Base-by-base conservation (phyloP, 2,113 vertebrate genomes). In the Barnardius zonarius region DNA sequence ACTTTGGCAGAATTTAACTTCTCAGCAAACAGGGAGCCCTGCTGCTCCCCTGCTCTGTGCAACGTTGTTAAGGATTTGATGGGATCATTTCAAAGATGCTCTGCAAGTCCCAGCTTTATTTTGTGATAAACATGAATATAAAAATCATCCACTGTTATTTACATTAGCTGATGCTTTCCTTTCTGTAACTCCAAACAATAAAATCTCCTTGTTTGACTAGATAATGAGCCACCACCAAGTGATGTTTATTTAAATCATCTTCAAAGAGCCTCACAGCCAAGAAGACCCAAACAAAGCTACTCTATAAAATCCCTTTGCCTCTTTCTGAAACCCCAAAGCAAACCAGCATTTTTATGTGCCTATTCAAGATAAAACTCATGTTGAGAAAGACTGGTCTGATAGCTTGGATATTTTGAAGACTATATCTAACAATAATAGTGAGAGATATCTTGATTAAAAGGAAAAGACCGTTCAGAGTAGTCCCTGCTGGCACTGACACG, bases 301-400 rank as follows among this genome's bases (percentile, higher is more conserved):
- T 90, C 79, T 18, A 9, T 12, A 54, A 64, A 85, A 39, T 80
- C 61, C 12, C 8, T 68, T 82, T 90, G 87, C 51, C 67, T 88
- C 83, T 92, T 96, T 94, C 95, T 74, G 74, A 90, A 96, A 81
- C 72, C 37, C 83, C 83, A 95, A 95, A 95, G 74, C 77, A 93
- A 95, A 33, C 30, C 84, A 83, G 61, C 24, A 7, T 48, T 92
- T 95, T 87, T 69, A 52, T 79, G 55, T 62, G 44, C 48, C 78
- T 95, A 43, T 85, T 89, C 83, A 90, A 90, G 87, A 90, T 76
- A 96, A 93, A 96, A 67, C 67, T 52, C 83, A 43, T 6, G 8
- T 57, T 95, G 64, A 91, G 72, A 93, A 73, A 69, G 23, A 39
- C 25, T 17, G 2, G 80, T 19, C 70, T 86, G 48, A 33, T 83